phyloP scores from a whole-genome alignment of 2,113 vertebrate genomes.

The Sapayoa aenigma region DNA sequence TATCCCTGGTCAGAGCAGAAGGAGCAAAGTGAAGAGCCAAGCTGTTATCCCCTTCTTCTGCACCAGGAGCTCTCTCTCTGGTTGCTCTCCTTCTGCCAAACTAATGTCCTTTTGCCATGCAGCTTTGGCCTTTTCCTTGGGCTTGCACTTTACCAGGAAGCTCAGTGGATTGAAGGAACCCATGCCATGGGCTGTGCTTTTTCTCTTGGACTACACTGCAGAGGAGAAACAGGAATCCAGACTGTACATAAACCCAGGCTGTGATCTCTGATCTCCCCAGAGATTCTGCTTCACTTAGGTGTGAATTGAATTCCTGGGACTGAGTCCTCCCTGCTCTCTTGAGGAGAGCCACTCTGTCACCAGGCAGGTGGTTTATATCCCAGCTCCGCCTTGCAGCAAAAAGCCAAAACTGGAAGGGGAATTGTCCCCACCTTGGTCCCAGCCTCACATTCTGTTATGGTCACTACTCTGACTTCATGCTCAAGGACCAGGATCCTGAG shows the following conservation, averaged over 20 bases:
- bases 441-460: neutral
- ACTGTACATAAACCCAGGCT: fast-evolving
- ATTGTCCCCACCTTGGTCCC: neutral
- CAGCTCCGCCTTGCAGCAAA: neutral
- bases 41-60: neutral
- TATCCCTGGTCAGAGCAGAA: neutral
- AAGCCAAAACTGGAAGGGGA: neutral
- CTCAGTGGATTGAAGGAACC: neutral
- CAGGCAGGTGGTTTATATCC: neutral
- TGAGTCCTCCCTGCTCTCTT: neutral
- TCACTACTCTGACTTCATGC: neutral
- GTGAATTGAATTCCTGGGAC: neutral
- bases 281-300: neutral
- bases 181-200: neutral
- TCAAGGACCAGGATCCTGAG: neutral
- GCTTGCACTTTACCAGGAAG: neutral
- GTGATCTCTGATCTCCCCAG: neutral
- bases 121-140: conserved; percentile 5
- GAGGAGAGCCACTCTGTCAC: neutral
- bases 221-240: neutral
- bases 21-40: neutral
- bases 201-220: neutral
- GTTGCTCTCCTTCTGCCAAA: neutral
- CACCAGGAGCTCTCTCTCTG: neutral
- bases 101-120: neutral